Conservation (phyloP, 53 echinoderm and acorn worm species). For the Arbacia lixula region DNA sequence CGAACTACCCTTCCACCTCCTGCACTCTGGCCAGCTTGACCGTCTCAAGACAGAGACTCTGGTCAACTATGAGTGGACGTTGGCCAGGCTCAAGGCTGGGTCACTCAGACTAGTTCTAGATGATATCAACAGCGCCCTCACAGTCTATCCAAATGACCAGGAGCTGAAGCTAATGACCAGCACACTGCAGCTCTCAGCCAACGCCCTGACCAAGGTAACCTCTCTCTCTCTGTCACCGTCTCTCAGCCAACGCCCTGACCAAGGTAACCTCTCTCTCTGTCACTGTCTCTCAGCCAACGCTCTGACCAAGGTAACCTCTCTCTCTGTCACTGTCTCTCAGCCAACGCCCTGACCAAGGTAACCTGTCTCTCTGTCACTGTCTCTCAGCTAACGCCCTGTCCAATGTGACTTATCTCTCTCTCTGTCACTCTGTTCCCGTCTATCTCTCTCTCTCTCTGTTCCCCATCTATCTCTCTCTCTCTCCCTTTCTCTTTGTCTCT, state of each 20-base stretch:
- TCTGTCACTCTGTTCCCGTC: too few relatives aligned
- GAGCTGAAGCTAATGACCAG: conserved; percentile 82
- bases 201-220: conserved; percentile 67
- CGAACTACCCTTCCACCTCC: conserved; percentile 79
- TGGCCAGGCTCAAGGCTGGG: conserved; percentile 80
- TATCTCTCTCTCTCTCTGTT: too few relatives aligned
- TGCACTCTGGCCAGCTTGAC: conserved; percentile 75
- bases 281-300: conserved; percentile 74
- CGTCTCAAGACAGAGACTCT: conserved; percentile 76
- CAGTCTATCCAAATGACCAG: conserved; percentile 74
- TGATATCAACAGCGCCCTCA: conserved; percentile 86
- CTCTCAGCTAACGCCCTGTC: conserved; percentile 67
- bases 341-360: conserved; percentile 66
- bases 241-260: conserved; percentile 66
- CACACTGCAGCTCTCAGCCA: conserved; percentile 73
- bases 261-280: too few relatives aligned
- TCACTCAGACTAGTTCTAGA: conserved; percentile 69
- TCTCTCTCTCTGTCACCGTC: too few relatives aligned
- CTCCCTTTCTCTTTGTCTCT: too few relatives aligned
- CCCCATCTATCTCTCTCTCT: conserved; percentile 70
- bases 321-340: too few relatives aligned
- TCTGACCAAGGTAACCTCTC: conserved; percentile 61
- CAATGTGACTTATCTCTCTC: too few relatives aligned
- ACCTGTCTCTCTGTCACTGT: too few relatives aligned
- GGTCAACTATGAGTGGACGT: conserved; percentile 87